Conservation (phyloP, 2,113 vertebrate genomes). For the Cochlearius cochlearius region DNA sequence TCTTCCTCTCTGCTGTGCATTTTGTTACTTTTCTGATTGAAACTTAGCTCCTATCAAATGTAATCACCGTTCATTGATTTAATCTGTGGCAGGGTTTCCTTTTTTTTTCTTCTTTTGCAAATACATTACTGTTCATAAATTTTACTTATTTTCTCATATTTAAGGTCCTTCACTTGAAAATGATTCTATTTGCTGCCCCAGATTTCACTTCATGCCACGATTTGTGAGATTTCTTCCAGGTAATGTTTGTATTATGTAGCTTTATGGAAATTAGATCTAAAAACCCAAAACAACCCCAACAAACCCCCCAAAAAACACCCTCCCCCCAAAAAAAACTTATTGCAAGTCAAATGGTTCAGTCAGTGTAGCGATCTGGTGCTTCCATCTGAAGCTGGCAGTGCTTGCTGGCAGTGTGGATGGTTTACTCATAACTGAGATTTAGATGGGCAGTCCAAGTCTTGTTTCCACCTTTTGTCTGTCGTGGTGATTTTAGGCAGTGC, state of each 20-base stretch:
- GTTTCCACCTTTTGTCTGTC: background rate
- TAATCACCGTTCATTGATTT: background rate
- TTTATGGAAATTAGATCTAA: background rate
- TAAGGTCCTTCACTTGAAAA: slow-evolving; percentile 85
- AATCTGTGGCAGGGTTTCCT: background rate
- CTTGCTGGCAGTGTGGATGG: background rate
- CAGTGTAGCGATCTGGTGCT: background rate
- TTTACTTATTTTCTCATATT: background rate
- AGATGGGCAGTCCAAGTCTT: background rate
- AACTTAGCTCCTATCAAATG: background rate
- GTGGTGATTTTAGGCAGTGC: background rate
- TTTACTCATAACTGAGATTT: background rate
- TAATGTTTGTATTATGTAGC: slow-evolving; percentile 60
- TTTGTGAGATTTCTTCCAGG: slow-evolving; percentile 96
- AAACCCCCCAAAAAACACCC: too few relatives aligned
- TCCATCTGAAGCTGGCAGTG: background rate
- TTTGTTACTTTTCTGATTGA: background rate
- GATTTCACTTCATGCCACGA: slow-evolving; percentile 97
- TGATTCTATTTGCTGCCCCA: slow-evolving; percentile 78
- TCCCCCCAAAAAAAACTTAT: background rate
- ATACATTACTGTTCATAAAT: background rate
- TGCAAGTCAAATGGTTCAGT: background rate
- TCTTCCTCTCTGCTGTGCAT: background rate
- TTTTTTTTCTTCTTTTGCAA: background rate
- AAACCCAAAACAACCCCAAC: background rate